Base-by-base conservation (phyloP, 92 coral and sea anemone genomes). In the Umimayanthus chanpuru region DNA sequence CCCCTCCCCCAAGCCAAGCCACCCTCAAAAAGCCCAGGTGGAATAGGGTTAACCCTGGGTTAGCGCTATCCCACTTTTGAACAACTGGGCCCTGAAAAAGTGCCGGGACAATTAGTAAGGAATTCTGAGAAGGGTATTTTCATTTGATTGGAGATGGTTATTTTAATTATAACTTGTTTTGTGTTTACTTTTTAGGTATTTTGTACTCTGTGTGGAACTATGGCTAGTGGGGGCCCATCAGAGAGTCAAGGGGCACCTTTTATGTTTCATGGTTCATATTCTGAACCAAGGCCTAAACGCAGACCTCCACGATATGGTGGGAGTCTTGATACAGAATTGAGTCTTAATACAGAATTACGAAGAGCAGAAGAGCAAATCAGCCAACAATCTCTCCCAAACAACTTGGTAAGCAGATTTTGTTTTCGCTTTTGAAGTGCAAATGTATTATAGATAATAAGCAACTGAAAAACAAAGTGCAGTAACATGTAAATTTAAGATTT, bases 221-320 rank as follows among this genome's bases (percentile, higher is more conserved):
- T 97, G 99, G 99, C 99, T 61, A 90, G 95, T 75, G 93, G 99
- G 81, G 93, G 90, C 64, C 82, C 95, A 61, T 93, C 98, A 80
- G 93, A 91, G 29, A 98, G 92, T 85, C 88, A 89, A 28, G 92
- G 89, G 29, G 89, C 89, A 58, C 80, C 94, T 68, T 82, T 90
- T 29, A 71, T 79, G 28, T 89, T 85, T 23, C 80, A 81, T 16
- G 92, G 90, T 36, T 93, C 96, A 40, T 88, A 76, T 71, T 92
- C 95, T 39, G 96, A 97, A 76, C 98, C 98, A 77, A 92, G 98
- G 73, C 91, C 97, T 36, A 96, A 94, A 50, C 86, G 95, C 70
- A 93, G 91, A 90, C 94, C 98, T 23, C 98, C 96, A 66, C 89
- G 96, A 87, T 95, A 95, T 88, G 94, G 94, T 81, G 77, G 94